Base-by-base conservation (phyloP, 2,888 invertebrate species). In the Mamestra brassicae region DNA sequence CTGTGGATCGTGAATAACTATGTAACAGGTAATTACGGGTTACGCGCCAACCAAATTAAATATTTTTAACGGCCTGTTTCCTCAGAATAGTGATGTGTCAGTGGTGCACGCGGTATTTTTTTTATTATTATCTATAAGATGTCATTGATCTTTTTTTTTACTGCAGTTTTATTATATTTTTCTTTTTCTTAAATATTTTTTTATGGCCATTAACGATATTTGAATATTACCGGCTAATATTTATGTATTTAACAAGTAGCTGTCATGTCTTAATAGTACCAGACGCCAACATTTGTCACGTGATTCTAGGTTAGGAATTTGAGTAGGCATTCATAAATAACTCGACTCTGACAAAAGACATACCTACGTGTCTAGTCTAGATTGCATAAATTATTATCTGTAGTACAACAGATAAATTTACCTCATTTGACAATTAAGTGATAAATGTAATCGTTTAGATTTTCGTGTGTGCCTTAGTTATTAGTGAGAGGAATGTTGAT, bases 41-140 rank as follows among this genome's bases (percentile, higher is more conserved):
- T 94, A 92, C 90, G 90, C 90, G 90, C 90, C 91, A 92, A 89
- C 92, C 92, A 94, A 94, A 94, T 94, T 94, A 94, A 94, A 94
- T 93, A 93, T 94, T 94, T 93, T 93, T 93, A 93, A 93, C 91
- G 92, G 92, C 85, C 90, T 88, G 91, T 92, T 93, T 92, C 91
- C 91, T 91, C 84, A 81, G 75, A 78, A 87, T 93, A 94, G 94
- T 90, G 94, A 89, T 91, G 93, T 89, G 84, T 88, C 89, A 87
- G 86, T 87, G 82, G 86, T 87, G 82, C 69, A 47, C 50, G 50
- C 50, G 8, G 62, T 62, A 58, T 75, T 26, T 68, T 73, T 65
- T 58, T 69, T 52, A 58, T 54, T 66, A 55, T 81, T 81, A 77
- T 77, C 73, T 81, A 68, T 58, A 84, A 62, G 8, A 63, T 76